These are phyloP conservation scores for Acleris sparsana DNA, from an alignment of 2,888 invertebrate genomes.

Conservation along the genomic window DNA sequence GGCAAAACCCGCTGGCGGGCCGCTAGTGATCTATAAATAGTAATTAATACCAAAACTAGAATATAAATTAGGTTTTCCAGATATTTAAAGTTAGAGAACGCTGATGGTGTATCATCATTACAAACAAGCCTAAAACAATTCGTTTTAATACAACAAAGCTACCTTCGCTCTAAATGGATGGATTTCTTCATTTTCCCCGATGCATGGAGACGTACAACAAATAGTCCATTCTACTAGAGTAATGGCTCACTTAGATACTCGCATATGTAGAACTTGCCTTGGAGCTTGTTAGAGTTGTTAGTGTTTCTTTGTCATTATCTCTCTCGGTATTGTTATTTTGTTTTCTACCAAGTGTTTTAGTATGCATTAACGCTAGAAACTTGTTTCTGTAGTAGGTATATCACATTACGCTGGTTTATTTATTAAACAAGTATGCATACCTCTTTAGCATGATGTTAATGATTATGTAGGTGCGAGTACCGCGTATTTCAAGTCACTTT, in stretches of 20 bases:
- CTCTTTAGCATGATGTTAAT: too few species aligned
- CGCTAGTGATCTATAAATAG: too few species aligned
- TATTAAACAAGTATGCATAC: too few species aligned
- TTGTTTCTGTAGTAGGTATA: too few species aligned
- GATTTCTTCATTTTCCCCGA: slow-evolving; percentile 46
- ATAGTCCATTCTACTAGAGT: slow-evolving; percentile 51
- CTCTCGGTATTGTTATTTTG: slow-evolving; percentile 7
- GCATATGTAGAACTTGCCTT: slow-evolving; percentile 42
- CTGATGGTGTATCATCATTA: neutral
- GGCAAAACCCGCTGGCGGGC: too few species aligned
- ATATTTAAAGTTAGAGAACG: too few species aligned
- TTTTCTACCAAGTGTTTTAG: slow-evolving; percentile 3
- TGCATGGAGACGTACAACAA: slow-evolving; percentile 50
- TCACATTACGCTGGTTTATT: too few species aligned
- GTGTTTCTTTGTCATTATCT: slow-evolving; percentile 46
- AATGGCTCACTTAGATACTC: slow-evolving; percentile 53
- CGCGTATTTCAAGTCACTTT: too few species aligned
- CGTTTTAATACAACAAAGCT: slow-evolving; percentile 29
- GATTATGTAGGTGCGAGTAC: too few species aligned
- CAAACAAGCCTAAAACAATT: slow-evolving; percentile 14
- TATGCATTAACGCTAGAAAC: neutral
- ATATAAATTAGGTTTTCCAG: too few species aligned
- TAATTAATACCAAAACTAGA: too few species aligned
- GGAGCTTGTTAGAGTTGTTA: slow-evolving; percentile 43
- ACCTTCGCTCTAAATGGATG: slow-evolving; percentile 41